phyloP scores from a whole-genome alignment of 2,888 invertebrate species.

The Nycteola revayana region DNA sequence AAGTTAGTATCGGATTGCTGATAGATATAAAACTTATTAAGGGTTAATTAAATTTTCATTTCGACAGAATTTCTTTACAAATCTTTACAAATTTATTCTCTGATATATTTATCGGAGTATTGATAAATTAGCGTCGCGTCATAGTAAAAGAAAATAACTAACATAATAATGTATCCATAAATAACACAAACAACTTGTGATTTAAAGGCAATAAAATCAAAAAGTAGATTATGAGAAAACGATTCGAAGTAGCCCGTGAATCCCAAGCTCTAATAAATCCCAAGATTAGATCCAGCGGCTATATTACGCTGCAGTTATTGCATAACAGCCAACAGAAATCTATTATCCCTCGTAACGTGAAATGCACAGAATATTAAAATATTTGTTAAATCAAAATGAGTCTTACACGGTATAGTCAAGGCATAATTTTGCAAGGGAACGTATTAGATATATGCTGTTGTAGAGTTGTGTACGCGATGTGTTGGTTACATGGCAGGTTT shows the following conservation, averaged over 20 bases:
- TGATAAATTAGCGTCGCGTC: too few relatives aligned
- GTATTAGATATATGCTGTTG: constrained; percentile 22
- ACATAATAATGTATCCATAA: too few relatives aligned
- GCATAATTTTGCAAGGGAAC: constrained; percentile 19
- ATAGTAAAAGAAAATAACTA: too few relatives aligned
- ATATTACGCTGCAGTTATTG: constrained; percentile 37
- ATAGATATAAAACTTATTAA: too few relatives aligned
- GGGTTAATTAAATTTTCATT: too few relatives aligned
- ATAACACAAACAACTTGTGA: too few relatives aligned
- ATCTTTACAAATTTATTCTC: too few relatives aligned
- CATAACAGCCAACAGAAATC: constrained; percentile 38
- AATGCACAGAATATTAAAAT: constrained; percentile 25
- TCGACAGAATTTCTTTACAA: too few relatives aligned
- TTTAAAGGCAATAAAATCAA: too few relatives aligned
- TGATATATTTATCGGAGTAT: too few relatives aligned
- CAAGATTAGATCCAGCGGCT: constrained; percentile 23
- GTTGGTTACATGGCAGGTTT: constrained; percentile 36
- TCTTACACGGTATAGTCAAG: constrained; percentile 18
- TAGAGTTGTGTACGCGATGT: constrained; percentile 26
- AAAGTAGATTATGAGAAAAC: too few relatives aligned
- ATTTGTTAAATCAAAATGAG: constrained; percentile 22
- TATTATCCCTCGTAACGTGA: constrained; percentile 32
- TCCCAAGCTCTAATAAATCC: constrained; percentile 20
- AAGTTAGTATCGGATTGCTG: too few relatives aligned
- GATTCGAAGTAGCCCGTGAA: constrained; percentile 5